phyloP scores from a whole-genome alignment of 2,888 invertebrate species.

The Desoria tigrina region DNA sequence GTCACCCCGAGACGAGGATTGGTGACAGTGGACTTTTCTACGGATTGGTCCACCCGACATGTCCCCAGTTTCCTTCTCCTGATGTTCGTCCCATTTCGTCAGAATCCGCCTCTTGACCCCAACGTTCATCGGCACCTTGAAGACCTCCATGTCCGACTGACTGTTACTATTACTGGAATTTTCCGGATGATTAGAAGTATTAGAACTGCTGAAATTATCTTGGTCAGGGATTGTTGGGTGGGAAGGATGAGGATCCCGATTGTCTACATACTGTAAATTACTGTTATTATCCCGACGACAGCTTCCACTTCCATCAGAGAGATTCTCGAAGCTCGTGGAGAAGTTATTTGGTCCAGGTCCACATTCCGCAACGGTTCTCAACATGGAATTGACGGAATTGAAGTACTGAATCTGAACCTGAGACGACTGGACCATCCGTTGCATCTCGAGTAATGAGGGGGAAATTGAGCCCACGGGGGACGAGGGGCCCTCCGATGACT shows the following conservation, averaged over 20 bases:
- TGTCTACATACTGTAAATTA: too few species aligned
- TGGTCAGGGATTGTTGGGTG: too few species aligned
- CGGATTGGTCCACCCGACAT: neutral
- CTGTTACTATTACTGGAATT: too few species aligned
- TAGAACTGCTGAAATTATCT: neutral
- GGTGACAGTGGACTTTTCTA: too few species aligned
- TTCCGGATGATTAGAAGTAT: neutral
- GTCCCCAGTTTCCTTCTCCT: neutral
- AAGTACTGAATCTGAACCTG: constrained; percentile 1
- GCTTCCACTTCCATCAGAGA: too few species aligned
- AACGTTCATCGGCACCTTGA: constrained; percentile 18
- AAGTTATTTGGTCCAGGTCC: too few species aligned
- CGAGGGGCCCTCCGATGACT: too few species aligned
- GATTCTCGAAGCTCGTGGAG: too few species aligned
- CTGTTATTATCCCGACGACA: too few species aligned
- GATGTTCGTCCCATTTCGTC: constrained; percentile 25
- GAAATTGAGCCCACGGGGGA: neutral
- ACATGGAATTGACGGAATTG: constrained; percentile 14
- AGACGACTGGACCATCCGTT: constrained; percentile 2
- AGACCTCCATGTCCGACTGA: neutral
- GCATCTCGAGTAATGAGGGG: constrained; percentile 14
- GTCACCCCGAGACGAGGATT: neutral
- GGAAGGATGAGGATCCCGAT: neutral
- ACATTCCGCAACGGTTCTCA: constrained; percentile 13
- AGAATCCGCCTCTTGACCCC: constrained; percentile 29